These are phyloP conservation scores for Charaxes varanes DNA, from an alignment of 1,140 invertebrate genomes.

Conservation along the genomic window DNA sequence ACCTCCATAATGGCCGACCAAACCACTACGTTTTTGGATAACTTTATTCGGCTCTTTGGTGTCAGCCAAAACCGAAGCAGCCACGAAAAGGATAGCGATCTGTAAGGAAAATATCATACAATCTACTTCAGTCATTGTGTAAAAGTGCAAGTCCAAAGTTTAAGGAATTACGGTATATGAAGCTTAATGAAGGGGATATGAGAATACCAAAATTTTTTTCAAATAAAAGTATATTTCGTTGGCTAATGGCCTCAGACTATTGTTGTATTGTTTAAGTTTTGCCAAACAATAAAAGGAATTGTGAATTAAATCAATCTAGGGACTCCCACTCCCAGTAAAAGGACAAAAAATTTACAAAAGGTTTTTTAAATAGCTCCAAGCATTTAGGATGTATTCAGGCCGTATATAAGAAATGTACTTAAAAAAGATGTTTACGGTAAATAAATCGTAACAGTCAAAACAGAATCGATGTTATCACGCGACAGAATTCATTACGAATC, in stretches of 20 bases:
- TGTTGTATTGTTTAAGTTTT: too few species aligned
- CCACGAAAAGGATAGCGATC: slow-evolving; percentile 44
- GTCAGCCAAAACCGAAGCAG: slow-evolving; percentile 50
- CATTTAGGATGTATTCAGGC: too few species aligned
- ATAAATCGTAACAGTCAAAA: slow-evolving; percentile 24
- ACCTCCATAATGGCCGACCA: slow-evolving; percentile 50
- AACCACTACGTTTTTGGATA: slow-evolving; percentile 58
- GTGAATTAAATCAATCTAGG: too few species aligned
- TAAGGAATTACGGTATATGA: not conserved
- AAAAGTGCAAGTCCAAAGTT: not conserved
- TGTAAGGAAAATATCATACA: slow-evolving; percentile 27
- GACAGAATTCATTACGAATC: slow-evolving; percentile 23
- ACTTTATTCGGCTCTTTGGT: slow-evolving; percentile 53
- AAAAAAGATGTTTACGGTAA: slow-evolving; percentile 1
- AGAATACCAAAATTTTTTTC: too few species aligned
- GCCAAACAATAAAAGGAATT: too few species aligned
- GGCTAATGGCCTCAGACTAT: too few species aligned
- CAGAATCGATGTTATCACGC: slow-evolving; percentile 4
- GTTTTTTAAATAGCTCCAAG: too few species aligned
- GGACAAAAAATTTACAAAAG: too few species aligned
- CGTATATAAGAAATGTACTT: too few species aligned
- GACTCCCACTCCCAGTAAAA: too few species aligned
- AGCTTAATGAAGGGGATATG: too few species aligned
- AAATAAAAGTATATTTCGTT: too few species aligned
- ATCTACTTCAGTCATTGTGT: not conserved